Conservation (phyloP, 2,888 invertebrate species). For the Euzophera pinguis region DNA sequence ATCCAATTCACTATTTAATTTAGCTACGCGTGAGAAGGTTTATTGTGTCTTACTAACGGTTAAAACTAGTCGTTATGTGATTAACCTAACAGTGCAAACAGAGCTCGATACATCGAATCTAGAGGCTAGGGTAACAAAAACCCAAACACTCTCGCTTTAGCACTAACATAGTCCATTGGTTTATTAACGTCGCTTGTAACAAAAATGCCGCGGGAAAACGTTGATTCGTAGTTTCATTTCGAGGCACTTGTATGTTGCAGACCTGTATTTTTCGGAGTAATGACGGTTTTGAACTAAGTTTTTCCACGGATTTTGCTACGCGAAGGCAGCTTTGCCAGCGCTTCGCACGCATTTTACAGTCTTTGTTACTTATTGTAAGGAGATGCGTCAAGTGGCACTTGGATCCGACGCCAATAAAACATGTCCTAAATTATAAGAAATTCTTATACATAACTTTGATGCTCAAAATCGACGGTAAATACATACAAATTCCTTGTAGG, state of each 20-base stretch:
- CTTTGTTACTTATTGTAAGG: neutral
- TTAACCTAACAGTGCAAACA: slow-evolving; percentile 54
- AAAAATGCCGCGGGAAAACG: neutral
- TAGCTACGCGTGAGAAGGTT: slow-evolving; percentile 55
- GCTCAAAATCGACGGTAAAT: too few species aligned
- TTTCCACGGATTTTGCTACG: neutral
- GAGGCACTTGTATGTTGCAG: neutral
- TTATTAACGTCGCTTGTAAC: neutral
- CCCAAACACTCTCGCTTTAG: neutral
- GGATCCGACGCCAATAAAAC: neutral
- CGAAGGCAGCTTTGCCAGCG: neutral
- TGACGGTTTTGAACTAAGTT: neutral
- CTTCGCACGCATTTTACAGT: neutral
- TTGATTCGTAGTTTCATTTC: neutral
- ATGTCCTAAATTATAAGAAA: too few species aligned
- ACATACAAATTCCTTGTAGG: too few species aligned
- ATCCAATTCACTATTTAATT: slow-evolving; percentile 46
- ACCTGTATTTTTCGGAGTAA: neutral
- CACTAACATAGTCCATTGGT: neutral
- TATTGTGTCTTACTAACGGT: slow-evolving; percentile 59
- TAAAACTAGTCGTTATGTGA: slow-evolving; percentile 54
- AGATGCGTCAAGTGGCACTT: neutral
- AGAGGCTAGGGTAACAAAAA: slow-evolving; percentile 24
- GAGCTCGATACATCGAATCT: slow-evolving; percentile 41
- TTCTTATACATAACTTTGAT: too few species aligned